These are phyloP conservation scores for Ectobius pallidus DNA, from an alignment of 2,888 invertebrate species.

Conservation along the genomic window DNA sequence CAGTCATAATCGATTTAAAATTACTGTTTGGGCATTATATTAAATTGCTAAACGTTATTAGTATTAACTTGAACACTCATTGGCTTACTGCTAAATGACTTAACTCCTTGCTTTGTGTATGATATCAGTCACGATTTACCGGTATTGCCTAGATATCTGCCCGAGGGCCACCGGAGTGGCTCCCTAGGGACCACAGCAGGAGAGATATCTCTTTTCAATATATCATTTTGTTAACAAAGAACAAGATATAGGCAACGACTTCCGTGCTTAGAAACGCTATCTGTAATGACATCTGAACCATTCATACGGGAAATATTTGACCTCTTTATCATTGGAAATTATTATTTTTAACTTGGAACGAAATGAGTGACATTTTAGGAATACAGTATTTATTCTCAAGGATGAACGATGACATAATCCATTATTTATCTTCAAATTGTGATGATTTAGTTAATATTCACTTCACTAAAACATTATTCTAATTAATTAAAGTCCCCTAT, in stretches of 20 bases:
- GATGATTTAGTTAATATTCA: too few species aligned
- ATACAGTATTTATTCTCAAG: too few species aligned
- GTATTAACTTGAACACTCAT: neutral
- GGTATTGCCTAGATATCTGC: constrained; percentile 4
- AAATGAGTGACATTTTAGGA: too few species aligned
- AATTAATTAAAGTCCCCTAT: too few species aligned
- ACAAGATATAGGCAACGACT: neutral
- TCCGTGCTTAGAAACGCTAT: too few species aligned
- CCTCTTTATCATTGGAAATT: too few species aligned
- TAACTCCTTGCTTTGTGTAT: neutral
- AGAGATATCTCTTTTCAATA: neutral
- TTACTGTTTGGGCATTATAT: neutral
- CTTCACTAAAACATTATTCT: too few species aligned
- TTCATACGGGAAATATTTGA: too few species aligned
- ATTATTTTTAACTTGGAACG: too few species aligned
- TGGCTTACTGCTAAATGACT: neutral
- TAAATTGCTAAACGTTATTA: neutral
- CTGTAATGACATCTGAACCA: too few species aligned
- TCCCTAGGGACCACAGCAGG: constrained; percentile 10
- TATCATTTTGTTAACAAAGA: neutral
- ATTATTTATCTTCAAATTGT: too few species aligned
- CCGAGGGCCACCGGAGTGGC: constrained; percentile 21
- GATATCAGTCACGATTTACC: constrained; percentile 13
- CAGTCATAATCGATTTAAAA: neutral
- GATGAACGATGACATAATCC: too few species aligned